These are phyloP conservation scores for Brevimyrus niger DNA, from an alignment of 2,113 vertebrate genomes.

Conservation along the genomic window DNA sequence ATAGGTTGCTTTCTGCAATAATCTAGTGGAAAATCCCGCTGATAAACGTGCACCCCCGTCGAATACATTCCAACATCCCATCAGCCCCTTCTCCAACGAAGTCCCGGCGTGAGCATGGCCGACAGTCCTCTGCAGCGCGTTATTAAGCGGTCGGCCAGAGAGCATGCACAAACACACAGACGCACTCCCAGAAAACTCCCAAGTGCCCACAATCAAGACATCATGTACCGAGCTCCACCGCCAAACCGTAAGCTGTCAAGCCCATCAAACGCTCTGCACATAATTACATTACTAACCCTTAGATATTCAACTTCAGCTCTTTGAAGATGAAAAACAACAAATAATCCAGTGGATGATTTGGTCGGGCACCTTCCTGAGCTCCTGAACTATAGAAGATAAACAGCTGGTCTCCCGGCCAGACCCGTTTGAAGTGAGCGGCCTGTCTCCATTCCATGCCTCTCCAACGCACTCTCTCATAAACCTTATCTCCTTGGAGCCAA, in stretches of 20 bases:
- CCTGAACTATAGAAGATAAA: not conserved
- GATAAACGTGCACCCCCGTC: not conserved
- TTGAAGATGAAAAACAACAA: not conserved
- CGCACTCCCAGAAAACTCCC: not conserved
- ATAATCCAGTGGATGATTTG: not conserved
- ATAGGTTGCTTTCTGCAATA: not conserved
- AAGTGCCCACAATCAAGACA: not conserved
- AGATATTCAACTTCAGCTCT: not conserved
- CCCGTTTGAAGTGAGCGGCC: not conserved
- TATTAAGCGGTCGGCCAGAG: not conserved
- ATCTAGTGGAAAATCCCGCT: not conserved
- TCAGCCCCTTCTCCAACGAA: not conserved
- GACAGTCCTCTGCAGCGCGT: not conserved
- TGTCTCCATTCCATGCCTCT: not conserved
- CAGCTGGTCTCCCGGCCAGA: not conserved
- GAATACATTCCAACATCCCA: not conserved
- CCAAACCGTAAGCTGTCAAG: not conserved
- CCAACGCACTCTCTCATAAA: not conserved
- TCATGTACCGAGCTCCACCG: not conserved
- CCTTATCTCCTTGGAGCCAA: not conserved
- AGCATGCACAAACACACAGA: not conserved
- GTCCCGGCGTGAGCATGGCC: not conserved
- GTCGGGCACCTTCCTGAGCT: not conserved
- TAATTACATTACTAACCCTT: not conserved
- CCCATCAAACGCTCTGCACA: not conserved